Evolutionary conservation across 2,797 vertebrate genomes (phyloP).

Genomic region (Onychomys leucogaster): DNA sequence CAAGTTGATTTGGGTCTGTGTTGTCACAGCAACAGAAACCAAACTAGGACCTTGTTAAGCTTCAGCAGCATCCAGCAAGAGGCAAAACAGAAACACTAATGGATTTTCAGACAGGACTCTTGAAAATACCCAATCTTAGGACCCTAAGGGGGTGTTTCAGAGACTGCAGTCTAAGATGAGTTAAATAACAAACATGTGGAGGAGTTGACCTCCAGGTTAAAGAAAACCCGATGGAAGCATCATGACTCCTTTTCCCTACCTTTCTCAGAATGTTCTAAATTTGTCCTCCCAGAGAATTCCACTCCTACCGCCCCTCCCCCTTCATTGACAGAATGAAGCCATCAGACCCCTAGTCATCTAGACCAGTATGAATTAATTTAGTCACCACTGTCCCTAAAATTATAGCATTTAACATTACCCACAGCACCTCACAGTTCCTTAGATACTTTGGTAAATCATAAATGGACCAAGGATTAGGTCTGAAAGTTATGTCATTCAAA

Average conservation of each 20-base stretch:
- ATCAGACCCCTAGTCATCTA: neutral
- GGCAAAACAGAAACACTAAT: neutral
- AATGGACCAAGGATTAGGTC: neutral
- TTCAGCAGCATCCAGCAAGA: neutral
- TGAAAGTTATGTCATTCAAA: neutral
- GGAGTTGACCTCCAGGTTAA: neutral
- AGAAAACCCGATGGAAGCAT: neutral
- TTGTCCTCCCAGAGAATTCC: neutral
- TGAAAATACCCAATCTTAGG: neutral
- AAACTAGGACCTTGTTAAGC: neutral
- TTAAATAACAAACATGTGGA: neutral
- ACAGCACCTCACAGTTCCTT: neutral
- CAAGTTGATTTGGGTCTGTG: neutral
- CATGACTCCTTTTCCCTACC: neutral
- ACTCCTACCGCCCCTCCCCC: neutral
- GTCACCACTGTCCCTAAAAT: neutral
- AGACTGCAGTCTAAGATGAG: neutral
- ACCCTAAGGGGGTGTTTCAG: neutral
- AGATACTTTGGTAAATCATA: constrained; percentile 4
- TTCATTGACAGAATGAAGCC: neutral
- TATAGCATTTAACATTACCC: neutral
- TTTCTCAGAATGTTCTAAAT: neutral
- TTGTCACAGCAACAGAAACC: neutral
- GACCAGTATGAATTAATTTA: neutral
- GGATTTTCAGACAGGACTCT: neutral